A percentile compares a stretch with the other conserved stretches of the same genome.
Conservation (phyloP, 2,113 vertebrate genomes). For the Lanius collurio region DNA sequence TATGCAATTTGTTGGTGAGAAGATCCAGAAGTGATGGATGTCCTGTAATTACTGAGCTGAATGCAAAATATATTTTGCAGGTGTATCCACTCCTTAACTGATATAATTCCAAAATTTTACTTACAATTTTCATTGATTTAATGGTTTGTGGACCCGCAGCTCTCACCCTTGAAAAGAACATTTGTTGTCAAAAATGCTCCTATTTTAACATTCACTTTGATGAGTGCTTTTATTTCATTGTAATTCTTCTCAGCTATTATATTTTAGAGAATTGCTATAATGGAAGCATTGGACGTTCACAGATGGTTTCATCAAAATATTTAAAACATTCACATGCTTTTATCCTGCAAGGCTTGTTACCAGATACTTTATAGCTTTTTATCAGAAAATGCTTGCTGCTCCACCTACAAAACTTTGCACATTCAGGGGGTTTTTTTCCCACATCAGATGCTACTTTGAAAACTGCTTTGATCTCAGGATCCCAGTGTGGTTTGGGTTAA, state of each 20-base stretch:
- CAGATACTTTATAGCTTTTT: not conserved
- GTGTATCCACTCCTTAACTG: not conserved
- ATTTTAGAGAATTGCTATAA: not conserved
- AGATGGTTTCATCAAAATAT: not conserved
- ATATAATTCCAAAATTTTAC: not conserved
- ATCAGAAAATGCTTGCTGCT: not conserved
- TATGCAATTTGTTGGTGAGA: not conserved
- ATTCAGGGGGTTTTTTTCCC: fast-evolving
- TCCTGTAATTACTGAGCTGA: not conserved
- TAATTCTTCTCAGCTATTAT: not conserved
- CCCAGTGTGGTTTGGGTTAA: no score
- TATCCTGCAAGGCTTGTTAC: not conserved
- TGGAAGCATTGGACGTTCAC: not conserved
- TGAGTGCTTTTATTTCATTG: not conserved
- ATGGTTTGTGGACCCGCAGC: not conserved
- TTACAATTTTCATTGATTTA: not conserved
- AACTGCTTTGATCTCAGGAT: not conserved
- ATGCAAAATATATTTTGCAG: not conserved
- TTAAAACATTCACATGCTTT: not conserved
- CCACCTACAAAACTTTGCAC: not conserved
- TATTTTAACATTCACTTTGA: not conserved
- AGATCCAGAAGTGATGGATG: not conserved
- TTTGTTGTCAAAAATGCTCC: slow-evolving; percentile 1
- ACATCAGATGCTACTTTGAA: not conserved
- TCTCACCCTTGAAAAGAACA: not conserved